Evolutionary conservation across 1,140 invertebrate genomes (phyloP).

Genomic region (Cephus cinctus): DNA sequence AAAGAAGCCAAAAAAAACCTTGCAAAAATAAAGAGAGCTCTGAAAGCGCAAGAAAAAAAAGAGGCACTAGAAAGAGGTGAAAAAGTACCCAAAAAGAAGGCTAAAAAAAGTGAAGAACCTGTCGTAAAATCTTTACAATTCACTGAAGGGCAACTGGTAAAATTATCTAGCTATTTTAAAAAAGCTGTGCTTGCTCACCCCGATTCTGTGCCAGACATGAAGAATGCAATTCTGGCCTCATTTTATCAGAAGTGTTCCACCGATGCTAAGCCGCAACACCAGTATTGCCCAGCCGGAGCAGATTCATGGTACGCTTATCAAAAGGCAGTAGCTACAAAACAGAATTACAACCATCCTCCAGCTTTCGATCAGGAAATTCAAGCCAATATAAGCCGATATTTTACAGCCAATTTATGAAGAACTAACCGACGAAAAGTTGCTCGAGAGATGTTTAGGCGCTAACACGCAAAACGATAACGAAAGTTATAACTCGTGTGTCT

Average conservation of each 20-base stretch:
- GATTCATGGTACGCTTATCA: slow-evolving; percentile 21
- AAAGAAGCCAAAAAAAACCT: slow-evolving; percentile 13
- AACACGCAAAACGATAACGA: slow-evolving; percentile 16
- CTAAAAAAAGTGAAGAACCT: slow-evolving; percentile 9
- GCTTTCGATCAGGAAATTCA: too few species aligned
- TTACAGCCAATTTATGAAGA: too few species aligned
- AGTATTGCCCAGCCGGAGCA: slow-evolving; percentile 16
- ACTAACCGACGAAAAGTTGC: background rate
- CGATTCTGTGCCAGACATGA: slow-evolving; percentile 18
- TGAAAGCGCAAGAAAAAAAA: too few species aligned
- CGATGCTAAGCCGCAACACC: slow-evolving; percentile 18
- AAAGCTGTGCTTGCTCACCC: slow-evolving; percentile 12
- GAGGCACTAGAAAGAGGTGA: slow-evolving; percentile 2
- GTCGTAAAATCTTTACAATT: slow-evolving; percentile 15
- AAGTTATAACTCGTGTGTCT: slow-evolving; percentile 7
- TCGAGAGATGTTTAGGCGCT: slow-evolving; percentile 3
- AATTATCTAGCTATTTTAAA: too few species aligned
- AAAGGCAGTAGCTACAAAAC: slow-evolving; percentile 7
- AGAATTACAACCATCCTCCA: too few species aligned
- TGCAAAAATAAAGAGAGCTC: too few species aligned
- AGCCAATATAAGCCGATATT: too few species aligned
- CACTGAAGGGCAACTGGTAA: too few species aligned
- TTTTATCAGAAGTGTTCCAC: slow-evolving; percentile 18
- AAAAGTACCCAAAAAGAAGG: slow-evolving; percentile 11
- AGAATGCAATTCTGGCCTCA: slow-evolving; percentile 22